Percentiles rank a stretch among this genome's conserved stretches.
Evolutionary conservation across 2,888 invertebrate species (phyloP).

Genomic region (Blomia tropicalis): DNA sequence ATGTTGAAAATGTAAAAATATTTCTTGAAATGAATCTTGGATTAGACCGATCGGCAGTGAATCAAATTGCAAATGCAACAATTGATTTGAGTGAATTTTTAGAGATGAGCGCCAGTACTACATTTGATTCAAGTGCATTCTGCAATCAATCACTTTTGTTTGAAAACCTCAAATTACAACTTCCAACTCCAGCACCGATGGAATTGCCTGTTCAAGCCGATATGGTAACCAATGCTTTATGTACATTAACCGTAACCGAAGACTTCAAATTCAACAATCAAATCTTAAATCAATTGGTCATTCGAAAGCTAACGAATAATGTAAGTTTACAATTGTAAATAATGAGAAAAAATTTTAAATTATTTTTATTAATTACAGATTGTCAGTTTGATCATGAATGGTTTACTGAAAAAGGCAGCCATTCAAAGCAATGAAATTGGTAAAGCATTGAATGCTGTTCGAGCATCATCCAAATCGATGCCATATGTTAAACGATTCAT

Average conservation of each 20-base stretch:
- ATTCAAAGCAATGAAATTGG: constrained; percentile 11
- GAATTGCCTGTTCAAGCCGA: background rate
- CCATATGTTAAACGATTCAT: constrained; percentile 23
- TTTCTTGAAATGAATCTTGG: constrained; percentile 18
- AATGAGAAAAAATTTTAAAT: constrained; percentile 8
- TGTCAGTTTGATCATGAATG: constrained; percentile 11
- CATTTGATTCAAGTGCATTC: constrained; percentile 13
- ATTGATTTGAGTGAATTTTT: constrained; percentile 19
- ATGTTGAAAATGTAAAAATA: constrained; percentile 16
- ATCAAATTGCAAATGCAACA: background rate
- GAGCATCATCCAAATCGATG: constrained; percentile 24
- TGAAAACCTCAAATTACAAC: background rate
- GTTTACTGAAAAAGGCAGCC: constrained; percentile 15
- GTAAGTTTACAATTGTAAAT: constrained; percentile 16
- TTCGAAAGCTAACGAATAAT: constrained; percentile 15
- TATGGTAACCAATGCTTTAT: constrained; percentile 11
- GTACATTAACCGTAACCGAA: constrained; percentile 16
- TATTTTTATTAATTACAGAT: background rate
- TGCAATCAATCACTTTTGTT: constrained; percentile 19
- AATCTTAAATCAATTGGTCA: constrained; percentile 13
- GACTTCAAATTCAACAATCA: constrained; percentile 21
- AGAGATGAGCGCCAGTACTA: background rate
- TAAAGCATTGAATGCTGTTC: constrained; percentile 12
- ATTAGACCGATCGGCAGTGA: background rate
- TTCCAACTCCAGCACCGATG: background rate